Percentiles rank a stretch among this genome's conserved stretches.
phyloP scores from a whole-genome alignment of 53 echinoderm and acorn worm genomes.

The Echinometra lucunter region DNA sequence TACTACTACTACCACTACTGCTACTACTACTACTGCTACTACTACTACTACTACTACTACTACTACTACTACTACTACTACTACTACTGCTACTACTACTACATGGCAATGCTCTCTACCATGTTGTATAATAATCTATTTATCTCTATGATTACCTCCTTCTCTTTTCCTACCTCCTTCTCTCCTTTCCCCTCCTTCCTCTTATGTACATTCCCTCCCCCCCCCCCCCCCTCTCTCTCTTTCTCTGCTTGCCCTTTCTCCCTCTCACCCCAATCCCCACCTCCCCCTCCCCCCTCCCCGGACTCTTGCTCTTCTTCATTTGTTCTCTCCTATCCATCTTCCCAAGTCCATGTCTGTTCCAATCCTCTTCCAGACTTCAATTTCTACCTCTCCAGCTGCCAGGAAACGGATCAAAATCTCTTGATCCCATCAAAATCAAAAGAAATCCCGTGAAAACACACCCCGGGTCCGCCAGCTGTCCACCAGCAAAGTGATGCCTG shows the following conservation, averaged over 20 bases:
- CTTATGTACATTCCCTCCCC: neutral
- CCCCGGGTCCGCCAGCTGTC: conserved; percentile 63
- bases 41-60: too few relatives aligned
- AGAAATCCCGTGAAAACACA: conserved; percentile 59
- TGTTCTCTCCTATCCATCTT: neutral
- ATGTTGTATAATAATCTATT: too few relatives aligned
- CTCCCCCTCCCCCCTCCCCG: neutral
- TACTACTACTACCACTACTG: too few relatives aligned
- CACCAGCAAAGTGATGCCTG: conserved; percentile 31
- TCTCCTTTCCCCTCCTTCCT: neutral
- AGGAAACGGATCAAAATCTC: conserved; percentile 61
- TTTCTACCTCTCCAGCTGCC: conserved; percentile 66
- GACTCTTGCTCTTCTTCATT: neutral
- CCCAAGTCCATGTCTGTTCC: neutral
- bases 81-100: too few relatives aligned
- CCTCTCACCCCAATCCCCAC: neutral
- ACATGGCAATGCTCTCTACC: too few relatives aligned
- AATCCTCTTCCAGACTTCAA: conserved; percentile 50
- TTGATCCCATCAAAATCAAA: conserved; percentile 59
- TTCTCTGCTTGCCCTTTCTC: neutral
- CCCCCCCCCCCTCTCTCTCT: neutral
- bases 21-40: too few relatives aligned
- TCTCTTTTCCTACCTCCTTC: neutral
- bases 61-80: too few relatives aligned
- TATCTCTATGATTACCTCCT: too few relatives aligned